Percentiles rank a stretch among this genome's conserved stretches.
Conservation (phyloP, 1,140 invertebrate species). For the Heliothis virescens region DNA sequence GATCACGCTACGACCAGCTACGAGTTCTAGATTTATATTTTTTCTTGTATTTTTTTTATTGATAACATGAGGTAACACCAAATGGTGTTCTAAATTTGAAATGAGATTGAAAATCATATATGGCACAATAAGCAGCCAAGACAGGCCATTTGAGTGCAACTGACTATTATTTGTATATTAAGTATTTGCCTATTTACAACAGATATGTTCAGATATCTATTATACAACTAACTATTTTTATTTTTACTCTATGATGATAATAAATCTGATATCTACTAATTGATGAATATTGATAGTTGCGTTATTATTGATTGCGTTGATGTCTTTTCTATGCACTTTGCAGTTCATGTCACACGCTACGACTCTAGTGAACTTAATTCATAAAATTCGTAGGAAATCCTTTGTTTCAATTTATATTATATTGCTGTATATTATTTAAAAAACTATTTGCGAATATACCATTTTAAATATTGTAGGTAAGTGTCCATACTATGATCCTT, state of each 20-base stretch:
- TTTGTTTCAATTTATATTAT: too few species aligned
- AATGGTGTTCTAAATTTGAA: too few species aligned
- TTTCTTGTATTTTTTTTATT: not conserved
- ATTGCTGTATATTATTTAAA: too few species aligned
- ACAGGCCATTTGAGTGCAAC: too few species aligned
- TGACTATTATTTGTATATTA: too few species aligned
- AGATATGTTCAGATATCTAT: not conserved
- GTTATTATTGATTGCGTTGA: slow-evolving; percentile 32
- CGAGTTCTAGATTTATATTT: not conserved
- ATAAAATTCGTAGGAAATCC: too few species aligned
- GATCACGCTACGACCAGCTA: not conserved
- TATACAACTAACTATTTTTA: too few species aligned
- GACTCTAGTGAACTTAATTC: not conserved
- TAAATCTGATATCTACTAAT: not conserved
- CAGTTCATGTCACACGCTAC: not conserved
- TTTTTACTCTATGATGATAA: not conserved
- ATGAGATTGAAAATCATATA: too few species aligned
- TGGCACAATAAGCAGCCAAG: too few species aligned
- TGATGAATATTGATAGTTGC: not conserved
- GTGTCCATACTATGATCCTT: too few species aligned
- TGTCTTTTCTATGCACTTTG: slow-evolving; percentile 38
- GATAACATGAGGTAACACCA: not conserved
- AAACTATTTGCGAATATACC: too few species aligned
- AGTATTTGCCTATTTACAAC: not conserved
- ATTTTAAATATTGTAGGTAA: too few species aligned